Percentiles rank a stretch among this genome's conserved stretches.
phyloP scores from a whole-genome alignment of 2,888 invertebrate genomes.

The Ernsta delagoae region DNA sequence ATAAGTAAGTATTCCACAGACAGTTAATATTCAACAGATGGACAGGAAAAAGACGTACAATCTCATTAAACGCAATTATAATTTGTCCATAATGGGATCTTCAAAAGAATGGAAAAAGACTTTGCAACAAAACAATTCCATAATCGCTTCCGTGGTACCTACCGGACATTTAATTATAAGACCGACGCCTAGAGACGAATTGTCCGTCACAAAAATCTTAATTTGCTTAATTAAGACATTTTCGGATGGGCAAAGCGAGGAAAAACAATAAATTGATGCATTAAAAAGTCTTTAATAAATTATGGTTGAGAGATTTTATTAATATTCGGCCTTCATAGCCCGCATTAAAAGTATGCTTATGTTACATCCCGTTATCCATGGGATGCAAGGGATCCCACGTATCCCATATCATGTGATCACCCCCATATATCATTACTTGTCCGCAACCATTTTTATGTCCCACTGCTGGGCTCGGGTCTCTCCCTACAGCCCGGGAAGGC shows the following conservation, averaged over 20 bases:
- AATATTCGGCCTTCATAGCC: too few species aligned
- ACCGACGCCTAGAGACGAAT: slow-evolving; percentile 60
- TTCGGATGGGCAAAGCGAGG: slow-evolving; percentile 29
- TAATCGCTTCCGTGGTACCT: slow-evolving; percentile 39
- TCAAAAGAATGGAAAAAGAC: slow-evolving; percentile 12
- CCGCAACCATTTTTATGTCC: too few species aligned
- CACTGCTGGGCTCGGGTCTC: too few species aligned
- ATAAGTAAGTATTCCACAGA: neutral
- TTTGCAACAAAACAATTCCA: slow-evolving; percentile 23
- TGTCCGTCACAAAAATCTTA: slow-evolving; percentile 59
- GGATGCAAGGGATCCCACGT: too few species aligned
- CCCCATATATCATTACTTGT: too few species aligned
- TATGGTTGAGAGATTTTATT: neutral
- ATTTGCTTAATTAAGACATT: slow-evolving; percentile 69
- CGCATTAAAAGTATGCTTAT: too few species aligned
- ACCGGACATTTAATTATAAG: slow-evolving; percentile 58
- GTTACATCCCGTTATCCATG: too few species aligned
- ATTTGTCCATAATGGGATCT: slow-evolving; percentile 14
- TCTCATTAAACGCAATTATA: slow-evolving; percentile 11
- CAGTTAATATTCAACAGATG: neutral
- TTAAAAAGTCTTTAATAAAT: neutral
- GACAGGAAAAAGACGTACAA: neutral
- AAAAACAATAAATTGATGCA: slow-evolving; percentile 20
- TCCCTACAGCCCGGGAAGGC: too few species aligned
- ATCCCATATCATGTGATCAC: too few species aligned